These are phyloP conservation scores for Oxygymnocypris stewartii DNA, from an alignment of 2,113 vertebrate genomes.

Conservation along the genomic window DNA sequence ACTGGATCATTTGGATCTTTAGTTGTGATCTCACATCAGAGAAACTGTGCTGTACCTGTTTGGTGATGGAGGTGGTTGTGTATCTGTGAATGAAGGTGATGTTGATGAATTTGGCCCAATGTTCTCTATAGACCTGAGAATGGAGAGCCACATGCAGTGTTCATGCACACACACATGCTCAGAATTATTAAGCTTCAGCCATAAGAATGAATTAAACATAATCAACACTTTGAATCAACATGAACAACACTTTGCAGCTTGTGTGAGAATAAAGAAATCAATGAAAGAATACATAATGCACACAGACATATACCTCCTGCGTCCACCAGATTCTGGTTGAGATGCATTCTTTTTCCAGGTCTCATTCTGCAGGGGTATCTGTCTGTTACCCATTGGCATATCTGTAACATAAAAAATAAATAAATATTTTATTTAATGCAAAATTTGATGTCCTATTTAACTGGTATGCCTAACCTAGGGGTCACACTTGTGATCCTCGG, in stretches of 20 bases:
- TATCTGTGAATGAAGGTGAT: constrained; percentile 71
- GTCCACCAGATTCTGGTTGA: constrained; percentile 67
- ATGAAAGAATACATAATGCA: background rate
- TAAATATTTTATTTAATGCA: background rate
- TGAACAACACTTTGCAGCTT: background rate
- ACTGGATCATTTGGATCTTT: background rate
- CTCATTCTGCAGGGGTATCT: constrained; percentile 62
- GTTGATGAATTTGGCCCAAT: constrained; percentile 67
- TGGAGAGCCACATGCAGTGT: constrained; percentile 50
- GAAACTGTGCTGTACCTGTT: constrained; percentile 75
- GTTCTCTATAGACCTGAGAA: constrained; percentile 75
- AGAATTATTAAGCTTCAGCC: background rate
- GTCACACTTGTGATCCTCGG: background rate
- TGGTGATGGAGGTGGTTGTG: constrained; percentile 74
- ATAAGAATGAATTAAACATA: constrained; percentile 16
- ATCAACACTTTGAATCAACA: background rate
- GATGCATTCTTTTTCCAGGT: constrained; percentile 62
- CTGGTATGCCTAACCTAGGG: background rate
- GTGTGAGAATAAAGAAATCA: background rate
- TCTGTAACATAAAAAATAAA: constrained; percentile 55
- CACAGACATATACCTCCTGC: constrained; percentile 76
- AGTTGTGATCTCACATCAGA: background rate
- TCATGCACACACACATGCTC: background rate
- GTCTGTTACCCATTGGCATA: constrained; percentile 60
- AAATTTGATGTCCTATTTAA: too few relatives aligned